A percentile compares a stretch with the other conserved stretches of the same genome.
Evolutionary conservation across 1,140 invertebrate species (phyloP).

Genomic region (Chionoecetes opilio): DNA sequence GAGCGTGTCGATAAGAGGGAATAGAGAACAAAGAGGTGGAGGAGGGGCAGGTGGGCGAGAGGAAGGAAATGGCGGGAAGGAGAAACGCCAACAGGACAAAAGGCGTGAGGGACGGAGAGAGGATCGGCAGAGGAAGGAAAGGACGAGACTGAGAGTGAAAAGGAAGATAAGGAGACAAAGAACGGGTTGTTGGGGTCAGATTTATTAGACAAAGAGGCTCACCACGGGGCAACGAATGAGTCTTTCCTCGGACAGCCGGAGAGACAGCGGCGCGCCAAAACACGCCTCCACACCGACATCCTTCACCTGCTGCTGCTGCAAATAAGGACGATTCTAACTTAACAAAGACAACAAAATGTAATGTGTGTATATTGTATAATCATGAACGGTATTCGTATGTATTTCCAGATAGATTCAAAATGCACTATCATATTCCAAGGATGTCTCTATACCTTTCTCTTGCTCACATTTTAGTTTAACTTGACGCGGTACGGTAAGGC

Average conservation of each 20-base stretch:
- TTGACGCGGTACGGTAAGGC: too few relatives aligned
- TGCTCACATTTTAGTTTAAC: too few relatives aligned
- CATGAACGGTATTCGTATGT: background rate
- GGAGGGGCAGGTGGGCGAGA: constrained; percentile 32
- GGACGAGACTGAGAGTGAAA: constrained; percentile 25
- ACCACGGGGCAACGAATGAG: constrained; percentile 15
- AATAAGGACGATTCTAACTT: background rate
- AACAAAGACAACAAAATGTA: background rate
- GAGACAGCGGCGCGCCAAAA: background rate
- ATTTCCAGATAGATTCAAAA: background rate
- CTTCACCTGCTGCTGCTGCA: background rate
- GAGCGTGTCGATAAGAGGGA: background rate
- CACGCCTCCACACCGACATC: background rate
- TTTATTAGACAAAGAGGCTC: constrained; percentile 29
- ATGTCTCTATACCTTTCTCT: background rate
- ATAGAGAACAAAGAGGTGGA: background rate
- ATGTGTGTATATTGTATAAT: too few relatives aligned
- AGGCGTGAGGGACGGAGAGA: constrained; percentile 23
- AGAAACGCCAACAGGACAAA: constrained; percentile 12
- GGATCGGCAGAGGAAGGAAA: background rate
- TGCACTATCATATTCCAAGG: too few relatives aligned
- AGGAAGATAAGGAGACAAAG: background rate
- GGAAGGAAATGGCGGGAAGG: constrained; percentile 6
- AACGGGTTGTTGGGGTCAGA: constrained; percentile 34
- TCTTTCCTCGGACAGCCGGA: constrained; percentile 14